Evolutionary conservation across 2,113 vertebrate species (phyloP).

Genomic region (Urocitellus parryii): DNA sequence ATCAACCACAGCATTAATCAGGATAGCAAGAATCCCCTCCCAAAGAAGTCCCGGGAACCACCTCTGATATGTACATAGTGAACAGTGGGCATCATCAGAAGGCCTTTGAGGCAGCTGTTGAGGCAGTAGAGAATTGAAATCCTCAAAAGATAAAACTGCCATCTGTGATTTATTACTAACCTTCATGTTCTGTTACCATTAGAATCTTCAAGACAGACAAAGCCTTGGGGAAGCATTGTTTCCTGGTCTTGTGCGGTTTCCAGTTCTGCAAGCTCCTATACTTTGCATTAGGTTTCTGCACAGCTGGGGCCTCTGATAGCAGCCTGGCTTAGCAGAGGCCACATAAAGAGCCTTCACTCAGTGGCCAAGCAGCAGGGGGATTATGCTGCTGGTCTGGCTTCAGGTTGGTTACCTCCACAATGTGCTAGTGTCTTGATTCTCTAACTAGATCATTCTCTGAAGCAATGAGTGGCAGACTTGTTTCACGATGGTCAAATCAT

Average conservation of each 20-base stretch:
- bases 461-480: background rate
- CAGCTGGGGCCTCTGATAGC: background rate
- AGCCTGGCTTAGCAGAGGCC: background rate
- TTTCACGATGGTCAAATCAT: background rate
- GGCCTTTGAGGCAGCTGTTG: background rate
- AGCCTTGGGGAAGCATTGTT: background rate
- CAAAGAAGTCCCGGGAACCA: too few relatives aligned
- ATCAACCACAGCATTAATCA: background rate
- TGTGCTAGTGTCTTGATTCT: background rate
- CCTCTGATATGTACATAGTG: too few relatives aligned
- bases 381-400: background rate
- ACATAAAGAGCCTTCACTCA: background rate
- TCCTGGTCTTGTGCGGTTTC: background rate
- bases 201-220: background rate
- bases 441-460: background rate
- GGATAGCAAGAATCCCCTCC: background rate
- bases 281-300: background rate
- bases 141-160: background rate
- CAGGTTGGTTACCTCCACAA: background rate
- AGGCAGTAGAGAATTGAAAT: background rate
- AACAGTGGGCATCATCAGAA: background rate
- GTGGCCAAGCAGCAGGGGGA: background rate
- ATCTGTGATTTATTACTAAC: background rate
- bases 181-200: background rate
- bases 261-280: background rate